These are phyloP conservation scores for Gryllus bimaculatus DNA, from an alignment of 1,140 invertebrate genomes.

Conservation along the genomic window DNA sequence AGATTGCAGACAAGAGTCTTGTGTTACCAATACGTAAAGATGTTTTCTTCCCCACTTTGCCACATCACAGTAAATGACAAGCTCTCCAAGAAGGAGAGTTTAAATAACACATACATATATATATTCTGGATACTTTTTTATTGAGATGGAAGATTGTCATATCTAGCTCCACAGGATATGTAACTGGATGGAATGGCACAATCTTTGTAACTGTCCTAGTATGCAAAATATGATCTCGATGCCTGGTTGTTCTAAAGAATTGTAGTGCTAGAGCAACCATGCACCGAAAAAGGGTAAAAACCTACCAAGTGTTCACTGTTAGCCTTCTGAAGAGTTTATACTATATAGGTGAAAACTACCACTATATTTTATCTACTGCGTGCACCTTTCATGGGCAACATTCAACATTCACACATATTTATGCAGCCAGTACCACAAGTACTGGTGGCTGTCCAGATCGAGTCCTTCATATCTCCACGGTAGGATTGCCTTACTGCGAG, in stretches of 20 bases:
- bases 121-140: conserved; percentile 8
- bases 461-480: conserved; percentile 22
- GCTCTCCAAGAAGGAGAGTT: background rate
- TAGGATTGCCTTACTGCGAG: conserved; percentile 22
- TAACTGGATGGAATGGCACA: conserved; percentile 6
- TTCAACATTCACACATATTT: conserved; percentile 9
- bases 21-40: conserved; percentile 15
- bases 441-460: conserved; percentile 9
- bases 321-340: conserved; percentile 18
- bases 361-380: conserved; percentile 13
- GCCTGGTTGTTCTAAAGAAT: background rate
- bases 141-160: background rate
- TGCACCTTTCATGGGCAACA: conserved; percentile 8
- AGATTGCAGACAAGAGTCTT: conserved; percentile 9
- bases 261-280: conserved; percentile 7
- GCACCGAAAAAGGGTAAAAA: background rate
- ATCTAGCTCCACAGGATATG: background rate
- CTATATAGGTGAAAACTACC: conserved; percentile 12
- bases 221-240: background rate
- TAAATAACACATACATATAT: background rate
- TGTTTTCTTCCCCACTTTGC: conserved; percentile 12
- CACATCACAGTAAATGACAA: conserved; percentile 10
- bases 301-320: conserved; percentile 21
- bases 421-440: conserved; percentile 6
- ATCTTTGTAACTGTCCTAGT: conserved; percentile 10